A percentile compares a stretch with the other conserved stretches of the same genome.
Conservation (phyloP, 1,140 invertebrate genomes). For the Sinonovacula constricta region DNA sequence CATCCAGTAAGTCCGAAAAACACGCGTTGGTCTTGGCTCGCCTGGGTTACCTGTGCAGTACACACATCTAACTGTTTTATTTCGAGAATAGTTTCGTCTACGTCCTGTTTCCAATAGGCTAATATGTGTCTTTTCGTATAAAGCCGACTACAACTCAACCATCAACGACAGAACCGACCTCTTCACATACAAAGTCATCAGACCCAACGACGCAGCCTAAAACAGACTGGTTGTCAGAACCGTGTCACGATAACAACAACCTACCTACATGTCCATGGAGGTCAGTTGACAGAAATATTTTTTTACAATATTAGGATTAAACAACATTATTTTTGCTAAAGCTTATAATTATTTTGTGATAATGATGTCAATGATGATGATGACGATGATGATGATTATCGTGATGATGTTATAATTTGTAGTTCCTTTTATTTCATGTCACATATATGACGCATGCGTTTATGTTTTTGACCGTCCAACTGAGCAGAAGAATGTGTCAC, state of each 20-base stretch:
- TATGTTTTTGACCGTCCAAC: background rate
- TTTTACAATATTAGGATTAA: slow-evolving; percentile 1
- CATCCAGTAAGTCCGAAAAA: no score
- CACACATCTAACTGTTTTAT: no score
- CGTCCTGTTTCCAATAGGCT: no score
- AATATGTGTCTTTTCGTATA: no score
- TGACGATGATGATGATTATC: background rate
- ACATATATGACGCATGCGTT: background rate
- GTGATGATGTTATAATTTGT: background rate
- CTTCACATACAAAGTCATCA: background rate
- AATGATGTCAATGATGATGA: no score
- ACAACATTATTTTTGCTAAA: background rate
- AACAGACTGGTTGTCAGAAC: slow-evolving; percentile 3
- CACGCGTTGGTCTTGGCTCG: no score
- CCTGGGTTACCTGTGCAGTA: no score
- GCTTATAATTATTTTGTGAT: background rate
- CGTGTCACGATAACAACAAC: background rate
- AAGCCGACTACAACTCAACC: background rate
- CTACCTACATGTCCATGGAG: slow-evolving; percentile 29
- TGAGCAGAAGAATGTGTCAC: background rate
- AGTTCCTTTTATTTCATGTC: background rate
- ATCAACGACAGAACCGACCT: background rate
- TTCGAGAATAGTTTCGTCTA: no score
- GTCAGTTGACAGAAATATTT: no score
- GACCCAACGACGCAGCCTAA: slow-evolving; percentile 1